phyloP scores from a whole-genome alignment of 2,888 invertebrate species.

The Patella ulyssiponensis region DNA sequence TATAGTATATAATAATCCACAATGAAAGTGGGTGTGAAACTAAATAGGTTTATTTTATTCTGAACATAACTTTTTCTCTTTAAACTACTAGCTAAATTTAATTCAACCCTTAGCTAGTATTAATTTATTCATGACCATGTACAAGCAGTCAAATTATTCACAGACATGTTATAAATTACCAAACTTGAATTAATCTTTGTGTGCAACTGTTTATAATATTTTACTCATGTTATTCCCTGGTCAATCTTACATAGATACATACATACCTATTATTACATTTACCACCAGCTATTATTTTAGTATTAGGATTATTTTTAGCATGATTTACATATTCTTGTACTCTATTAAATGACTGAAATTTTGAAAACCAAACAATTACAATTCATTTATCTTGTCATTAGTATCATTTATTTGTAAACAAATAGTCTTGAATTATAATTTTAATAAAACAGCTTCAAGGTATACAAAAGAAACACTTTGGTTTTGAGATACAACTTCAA shows the following conservation, averaged over 20 bases:
- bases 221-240: background rate
- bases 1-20: too few relatives aligned
- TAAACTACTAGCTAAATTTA: too few relatives aligned
- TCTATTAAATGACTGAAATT: constrained; percentile 81
- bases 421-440: background rate
- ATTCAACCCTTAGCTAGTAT: too few relatives aligned
- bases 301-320: constrained; percentile 82
- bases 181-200: too few relatives aligned
- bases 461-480: too few relatives aligned
- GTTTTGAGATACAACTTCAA: background rate
- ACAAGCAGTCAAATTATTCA: too few relatives aligned
- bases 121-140: too few relatives aligned
- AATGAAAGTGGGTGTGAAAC: too few relatives aligned
- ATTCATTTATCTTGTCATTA: background rate
- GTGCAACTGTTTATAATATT: too few relatives aligned
- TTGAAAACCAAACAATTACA: background rate
- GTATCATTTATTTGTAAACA: background rate
- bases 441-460: background rate
- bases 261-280: constrained; percentile 83
- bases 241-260: background rate
- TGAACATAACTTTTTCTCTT: too few relatives aligned
- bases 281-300: constrained; percentile 90
- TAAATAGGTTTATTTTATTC: too few relatives aligned
- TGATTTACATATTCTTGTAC: constrained; percentile 91
- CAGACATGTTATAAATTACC: too few relatives aligned